A percentile compares a stretch with the other conserved stretches of the same genome.
Conservation (phyloP, 2,888 invertebrate genomes). For the Ceraclea dissimilis region DNA sequence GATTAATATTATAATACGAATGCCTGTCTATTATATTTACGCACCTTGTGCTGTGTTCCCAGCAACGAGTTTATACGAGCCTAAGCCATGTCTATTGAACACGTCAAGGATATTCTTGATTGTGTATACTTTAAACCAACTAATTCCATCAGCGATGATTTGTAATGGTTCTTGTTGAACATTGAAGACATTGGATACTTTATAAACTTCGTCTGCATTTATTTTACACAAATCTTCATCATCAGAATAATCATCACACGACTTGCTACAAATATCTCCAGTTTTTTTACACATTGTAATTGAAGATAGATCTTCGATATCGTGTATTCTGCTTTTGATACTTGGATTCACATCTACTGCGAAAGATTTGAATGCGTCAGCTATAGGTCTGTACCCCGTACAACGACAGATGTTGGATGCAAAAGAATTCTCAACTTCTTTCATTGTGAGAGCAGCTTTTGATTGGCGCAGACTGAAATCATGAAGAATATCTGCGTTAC, state of each 20-base stretch:
- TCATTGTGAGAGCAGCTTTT: conserved; percentile 42
- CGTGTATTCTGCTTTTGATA: conserved; percentile 44
- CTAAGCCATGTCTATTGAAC: conserved; percentile 36
- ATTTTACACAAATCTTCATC: conserved; percentile 36
- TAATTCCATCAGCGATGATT: conserved; percentile 38
- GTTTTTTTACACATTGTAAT: conserved; percentile 28
- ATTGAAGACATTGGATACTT: neutral
- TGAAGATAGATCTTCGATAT: conserved; percentile 38
- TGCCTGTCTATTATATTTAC: neutral
- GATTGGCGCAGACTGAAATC: neutral
- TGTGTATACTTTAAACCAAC: conserved; percentile 34
- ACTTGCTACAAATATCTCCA: conserved; percentile 32
- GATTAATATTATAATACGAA: no score
- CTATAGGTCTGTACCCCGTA: conserved; percentile 71
- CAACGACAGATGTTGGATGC: conserved; percentile 74
- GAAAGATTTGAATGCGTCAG: conserved; percentile 72
- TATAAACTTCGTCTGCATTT: conserved; percentile 25
- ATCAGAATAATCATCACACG: conserved; percentile 32
- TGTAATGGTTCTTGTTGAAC: conserved; percentile 43
- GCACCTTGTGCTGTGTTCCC: conserved; percentile 68
- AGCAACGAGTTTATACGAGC: conserved; percentile 53
- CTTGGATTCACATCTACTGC: conserved; percentile 51
- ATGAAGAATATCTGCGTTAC: no score
- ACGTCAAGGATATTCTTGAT: conserved; percentile 4
- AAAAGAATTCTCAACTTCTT: conserved; percentile 66